These are phyloP conservation scores for Xenopus tropicalis DNA, from an alignment of 2,113 vertebrate genomes.

Conservation along the genomic window UCB_Xtro_10.0 CM004447.2:124355501-124356000, in stretches of 20 bases:
- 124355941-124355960: no score
- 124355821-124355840: background rate
- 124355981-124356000: no score
- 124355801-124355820: background rate
- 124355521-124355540: conserved; percentile 1
- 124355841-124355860: background rate
- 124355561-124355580: conserved; percentile 36
- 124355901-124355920: no score
- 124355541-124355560: conserved; percentile 15
- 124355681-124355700: conserved; percentile 37
- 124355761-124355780: conserved; percentile 15
- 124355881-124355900: no score
- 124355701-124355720: conserved; percentile 41
- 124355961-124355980: no score
- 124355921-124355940: no score
- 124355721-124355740: conserved; percentile 27
- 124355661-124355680: conserved; percentile 30
- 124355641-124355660: conserved; percentile 39
- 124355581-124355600: conserved; percentile 27
- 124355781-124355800: conserved; percentile 13
- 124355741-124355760: conserved; percentile 16
- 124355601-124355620: conserved; percentile 36
- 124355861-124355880: no score
- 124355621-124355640: conserved; percentile 35
- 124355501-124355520: conserved; percentile 17